These are phyloP conservation scores for Rhabdomys dilectus DNA, from an alignment of 2,113 vertebrate genomes.

Conservation along the genomic window DNA sequence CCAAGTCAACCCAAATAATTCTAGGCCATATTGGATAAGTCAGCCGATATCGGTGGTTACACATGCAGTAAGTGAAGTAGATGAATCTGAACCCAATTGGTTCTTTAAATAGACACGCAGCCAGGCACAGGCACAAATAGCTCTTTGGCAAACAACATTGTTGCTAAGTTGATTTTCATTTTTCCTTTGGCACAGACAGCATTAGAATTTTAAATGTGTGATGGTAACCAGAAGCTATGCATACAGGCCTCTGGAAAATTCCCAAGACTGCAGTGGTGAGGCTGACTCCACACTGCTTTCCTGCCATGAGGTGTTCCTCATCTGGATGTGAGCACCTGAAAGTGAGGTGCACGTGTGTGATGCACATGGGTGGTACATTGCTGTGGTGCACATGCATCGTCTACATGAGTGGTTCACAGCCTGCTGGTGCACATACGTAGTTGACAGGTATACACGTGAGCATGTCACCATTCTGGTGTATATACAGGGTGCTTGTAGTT, in stretches of 20 bases:
- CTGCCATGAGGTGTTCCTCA: not conserved
- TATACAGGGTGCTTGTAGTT: not conserved
- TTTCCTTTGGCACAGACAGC: slow-evolving; percentile 1
- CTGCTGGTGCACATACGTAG: not conserved
- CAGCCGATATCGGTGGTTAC: slow-evolving; percentile 27
- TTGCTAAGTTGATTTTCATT: slow-evolving; percentile 55
- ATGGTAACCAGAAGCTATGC: slow-evolving; percentile 29
- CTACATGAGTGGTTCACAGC: not conserved
- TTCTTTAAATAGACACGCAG: slow-evolving; percentile 39
- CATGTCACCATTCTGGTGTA: not conserved
- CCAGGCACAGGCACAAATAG: slow-evolving; percentile 29
- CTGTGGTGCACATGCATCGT: not conserved
- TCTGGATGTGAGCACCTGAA: not conserved
- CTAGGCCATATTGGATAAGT: slow-evolving; percentile 7
- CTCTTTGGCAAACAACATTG: slow-evolving; percentile 29
- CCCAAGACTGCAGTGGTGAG: slow-evolving; percentile 17
- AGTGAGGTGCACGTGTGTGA: not conserved
- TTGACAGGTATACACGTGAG: not conserved
- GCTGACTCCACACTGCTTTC: not conserved
- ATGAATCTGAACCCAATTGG: slow-evolving; percentile 1
- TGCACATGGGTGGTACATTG: not conserved
- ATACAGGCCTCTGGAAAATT: not conserved
- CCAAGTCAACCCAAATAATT: slow-evolving; percentile 47
- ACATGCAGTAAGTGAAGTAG: slow-evolving; percentile 9
- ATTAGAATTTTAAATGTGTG: slow-evolving; percentile 58